These are phyloP conservation scores for Sarcophaga bullata DNA, from an alignment of 1,140 invertebrate species.

Conservation along the genomic window DNA sequence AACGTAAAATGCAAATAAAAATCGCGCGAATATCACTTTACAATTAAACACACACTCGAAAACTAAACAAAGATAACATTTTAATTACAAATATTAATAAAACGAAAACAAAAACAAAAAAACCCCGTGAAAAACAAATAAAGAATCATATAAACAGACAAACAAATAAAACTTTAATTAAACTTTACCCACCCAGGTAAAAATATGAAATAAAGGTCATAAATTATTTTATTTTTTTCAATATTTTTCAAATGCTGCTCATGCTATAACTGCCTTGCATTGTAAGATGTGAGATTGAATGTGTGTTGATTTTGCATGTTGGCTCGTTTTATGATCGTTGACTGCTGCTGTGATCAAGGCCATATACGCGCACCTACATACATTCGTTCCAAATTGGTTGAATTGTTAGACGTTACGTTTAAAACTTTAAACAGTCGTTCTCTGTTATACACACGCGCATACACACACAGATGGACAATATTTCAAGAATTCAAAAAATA, in stretches of 20 bases:
- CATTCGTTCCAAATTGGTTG: background rate
- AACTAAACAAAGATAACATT: slow-evolving; percentile 23
- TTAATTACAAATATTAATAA: slow-evolving; percentile 41
- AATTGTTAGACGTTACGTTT: no score
- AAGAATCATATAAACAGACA: background rate
- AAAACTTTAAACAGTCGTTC: no score
- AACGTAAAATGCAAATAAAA: background rate
- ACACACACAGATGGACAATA: background rate
- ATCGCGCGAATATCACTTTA: slow-evolving; percentile 7
- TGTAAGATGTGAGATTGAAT: slow-evolving; percentile 15
- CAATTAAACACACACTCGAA: slow-evolving; percentile 32
- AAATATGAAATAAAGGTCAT: background rate
- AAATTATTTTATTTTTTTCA: background rate
- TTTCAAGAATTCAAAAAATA: background rate
- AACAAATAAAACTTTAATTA: slow-evolving; percentile 5
- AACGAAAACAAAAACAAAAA: slow-evolving; percentile 3
- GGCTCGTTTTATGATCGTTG: background rate
- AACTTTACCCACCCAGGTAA: slow-evolving; percentile 31
- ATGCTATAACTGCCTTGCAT: background rate
- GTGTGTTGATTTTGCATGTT: background rate
- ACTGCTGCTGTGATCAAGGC: slow-evolving; percentile 21
- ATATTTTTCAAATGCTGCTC: background rate
- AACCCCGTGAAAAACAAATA: background rate
- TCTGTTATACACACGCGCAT: background rate
- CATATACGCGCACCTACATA: slow-evolving; percentile 23